Evolutionary conservation across 2,888 invertebrate genomes (phyloP), one percentile per base, ranked within the genome.

Genomic region (Crocallis elinguaria): DNA sequence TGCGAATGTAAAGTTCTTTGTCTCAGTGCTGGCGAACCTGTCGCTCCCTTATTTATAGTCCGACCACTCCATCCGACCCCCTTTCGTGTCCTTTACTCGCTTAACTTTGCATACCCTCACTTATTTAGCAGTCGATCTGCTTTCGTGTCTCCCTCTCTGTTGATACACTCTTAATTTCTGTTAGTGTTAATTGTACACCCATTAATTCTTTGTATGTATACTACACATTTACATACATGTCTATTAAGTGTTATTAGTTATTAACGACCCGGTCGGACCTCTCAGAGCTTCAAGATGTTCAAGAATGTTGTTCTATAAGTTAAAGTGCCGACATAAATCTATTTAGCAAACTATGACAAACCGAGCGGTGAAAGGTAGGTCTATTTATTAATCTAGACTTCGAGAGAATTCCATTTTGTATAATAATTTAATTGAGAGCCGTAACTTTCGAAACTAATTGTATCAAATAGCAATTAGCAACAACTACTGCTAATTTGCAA

Each of bases 1-100:
- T 62, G 63, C 67, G 58, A 70, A 62, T 66, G 64, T 64, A 66
- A 67, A 67, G 60, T 71, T 73, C 79, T 80, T 79, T 80, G 79
- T 77, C 70, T 71, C 71, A 68, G 71, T 73, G 70, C 60, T 61
- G 60, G 64, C 63, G 48, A 66, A 68, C 69, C 67, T 68, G 66
- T 66, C 58, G 48, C 62, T 59, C 60, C 56, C 46, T 56, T 49
- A 58, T 60, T 60, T 60, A 58, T 53, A 50, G 44, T 42, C 50
- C 51, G 42, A 49, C 54, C 27, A 21, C 42, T 49, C 38, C 42
- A 42, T 41, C 61, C 60, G 53, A 61, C 58, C 56, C 50, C 37
- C 57, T 62, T 57, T 49, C 46, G 61, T 52, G 63, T 64, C 54
- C 62, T 57, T 57, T 56, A 45, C 42, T 43, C 44, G 44, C 36